Evolutionary conservation across 37 sponge, comb jelly and placozoan genomes (phyloP).

Genomic region (Beroe forskalii): DNA sequence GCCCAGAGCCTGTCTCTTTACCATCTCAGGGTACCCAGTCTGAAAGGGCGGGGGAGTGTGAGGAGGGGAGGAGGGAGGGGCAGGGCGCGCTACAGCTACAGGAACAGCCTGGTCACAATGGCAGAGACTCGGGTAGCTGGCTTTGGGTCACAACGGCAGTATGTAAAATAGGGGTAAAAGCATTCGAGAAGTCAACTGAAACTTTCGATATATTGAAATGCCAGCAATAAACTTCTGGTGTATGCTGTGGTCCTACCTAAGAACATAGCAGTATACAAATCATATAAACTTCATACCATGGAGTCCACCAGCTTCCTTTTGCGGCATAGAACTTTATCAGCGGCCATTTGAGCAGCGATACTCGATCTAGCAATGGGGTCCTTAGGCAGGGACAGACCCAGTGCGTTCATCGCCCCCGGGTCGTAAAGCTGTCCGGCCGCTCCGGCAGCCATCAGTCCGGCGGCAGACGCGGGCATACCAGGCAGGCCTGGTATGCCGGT

Average conservation of each 20-base stretch:
- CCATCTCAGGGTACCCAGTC: slow-evolving; percentile 61
- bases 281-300: slow-evolving; percentile 49
- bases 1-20: slow-evolving; percentile 62
- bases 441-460: background rate
- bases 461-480: background rate
- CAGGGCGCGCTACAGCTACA: slow-evolving; percentile 44
- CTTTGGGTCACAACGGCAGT: background rate
- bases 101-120: slow-evolving; percentile 3
- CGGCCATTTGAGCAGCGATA: slow-evolving; percentile 53
- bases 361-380: slow-evolving; percentile 60
- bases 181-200: too few relatives aligned
- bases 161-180: too few relatives aligned
- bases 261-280: too few relatives aligned
- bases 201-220: too few relatives aligned
- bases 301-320: slow-evolving; percentile 51
- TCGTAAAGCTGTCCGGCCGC: background rate
- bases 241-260: too few relatives aligned
- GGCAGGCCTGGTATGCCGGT: background rate
- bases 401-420: background rate
- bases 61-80: background rate
- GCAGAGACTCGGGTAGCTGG: background rate
- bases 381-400: slow-evolving; percentile 50
- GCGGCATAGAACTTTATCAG: slow-evolving; percentile 45
- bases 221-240: too few relatives aligned
- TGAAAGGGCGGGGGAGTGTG: slow-evolving; percentile 8